Evolutionary conservation across 2,888 invertebrate genomes (phyloP).

Genomic region (Drosophila glabriapex): DNA sequence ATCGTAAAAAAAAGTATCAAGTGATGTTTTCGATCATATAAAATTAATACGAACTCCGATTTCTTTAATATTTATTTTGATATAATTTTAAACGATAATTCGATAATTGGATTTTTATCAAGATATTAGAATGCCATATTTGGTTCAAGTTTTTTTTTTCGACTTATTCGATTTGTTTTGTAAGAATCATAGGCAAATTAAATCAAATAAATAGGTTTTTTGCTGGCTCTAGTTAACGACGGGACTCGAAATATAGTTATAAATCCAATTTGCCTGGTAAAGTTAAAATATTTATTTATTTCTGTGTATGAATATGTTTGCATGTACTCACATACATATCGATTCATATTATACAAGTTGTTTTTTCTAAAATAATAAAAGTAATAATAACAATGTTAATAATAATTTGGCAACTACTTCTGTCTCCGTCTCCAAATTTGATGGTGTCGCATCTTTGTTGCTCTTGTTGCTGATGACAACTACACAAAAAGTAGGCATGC

Average conservation of each 20-base stretch:
- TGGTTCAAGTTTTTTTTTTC: neutral
- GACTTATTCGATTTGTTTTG: neutral
- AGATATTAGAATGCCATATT: neutral
- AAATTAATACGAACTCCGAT: neutral
- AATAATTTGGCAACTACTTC: slow-evolving; percentile 67
- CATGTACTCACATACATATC: neutral
- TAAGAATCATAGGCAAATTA: neutral
- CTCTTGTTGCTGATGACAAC: slow-evolving; percentile 46
- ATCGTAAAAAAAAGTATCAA: neutral
- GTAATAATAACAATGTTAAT: slow-evolving; percentile 69
- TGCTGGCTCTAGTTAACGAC: neutral
- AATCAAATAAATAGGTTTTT: neutral
- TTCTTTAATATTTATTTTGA: neutral
- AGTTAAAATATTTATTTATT: neutral
- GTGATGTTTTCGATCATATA: neutral
- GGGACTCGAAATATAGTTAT: neutral
- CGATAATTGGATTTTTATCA: neutral
- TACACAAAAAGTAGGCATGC: slow-evolving; percentile 37
- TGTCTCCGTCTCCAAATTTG: neutral
- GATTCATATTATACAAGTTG: slow-evolving; percentile 45
- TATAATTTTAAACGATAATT: neutral
- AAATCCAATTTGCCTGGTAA: neutral
- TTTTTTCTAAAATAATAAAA: slow-evolving; percentile 60
- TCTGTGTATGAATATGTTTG: neutral
- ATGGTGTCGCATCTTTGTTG: slow-evolving; percentile 4